A percentile compares a stretch with the other conserved stretches of the same genome.
phyloP scores from a whole-genome alignment of 2,113 vertebrate species.

The Bambusicola thoracicus region DNA sequence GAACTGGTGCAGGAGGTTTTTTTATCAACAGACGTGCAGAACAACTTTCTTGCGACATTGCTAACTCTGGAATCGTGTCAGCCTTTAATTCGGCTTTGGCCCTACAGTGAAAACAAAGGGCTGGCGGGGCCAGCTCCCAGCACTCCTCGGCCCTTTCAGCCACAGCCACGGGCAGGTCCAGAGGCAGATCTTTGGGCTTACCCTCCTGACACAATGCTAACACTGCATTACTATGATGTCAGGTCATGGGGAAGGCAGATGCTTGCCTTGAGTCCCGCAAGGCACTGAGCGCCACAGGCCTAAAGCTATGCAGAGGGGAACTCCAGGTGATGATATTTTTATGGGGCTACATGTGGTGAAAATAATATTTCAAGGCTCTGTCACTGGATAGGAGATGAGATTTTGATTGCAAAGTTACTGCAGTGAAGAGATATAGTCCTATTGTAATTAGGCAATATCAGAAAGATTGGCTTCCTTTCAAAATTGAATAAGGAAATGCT shows the following conservation, averaged over 20 bases:
- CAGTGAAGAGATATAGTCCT: neutral
- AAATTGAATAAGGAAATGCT: neutral
- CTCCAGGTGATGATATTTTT: neutral
- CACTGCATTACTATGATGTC: neutral
- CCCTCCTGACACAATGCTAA: rapidly evolving
- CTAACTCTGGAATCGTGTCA: conserved; percentile 23
- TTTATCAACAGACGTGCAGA: conserved; percentile 14
- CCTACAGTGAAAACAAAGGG: neutral
- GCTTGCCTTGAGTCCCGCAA: neutral
- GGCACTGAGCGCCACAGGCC: neutral
- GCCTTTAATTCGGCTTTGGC: neutral
- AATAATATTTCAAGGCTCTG: neutral
- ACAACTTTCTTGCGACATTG: conserved; percentile 54
- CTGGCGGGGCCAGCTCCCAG: rapidly evolving
- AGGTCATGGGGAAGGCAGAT: neutral
- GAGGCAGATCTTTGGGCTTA: neutral
- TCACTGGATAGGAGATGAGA: neutral
- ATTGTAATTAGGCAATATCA: neutral
- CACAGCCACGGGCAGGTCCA: rapidly evolving
- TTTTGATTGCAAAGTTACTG: neutral
- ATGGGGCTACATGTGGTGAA: neutral
- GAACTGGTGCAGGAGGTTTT: conserved; percentile 32
- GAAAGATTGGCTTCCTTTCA: neutral
- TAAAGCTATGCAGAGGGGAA: neutral
- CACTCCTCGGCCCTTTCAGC: neutral